Conservation (phyloP, 2,113 vertebrate species). For the Cyanistes caeruleus region DNA sequence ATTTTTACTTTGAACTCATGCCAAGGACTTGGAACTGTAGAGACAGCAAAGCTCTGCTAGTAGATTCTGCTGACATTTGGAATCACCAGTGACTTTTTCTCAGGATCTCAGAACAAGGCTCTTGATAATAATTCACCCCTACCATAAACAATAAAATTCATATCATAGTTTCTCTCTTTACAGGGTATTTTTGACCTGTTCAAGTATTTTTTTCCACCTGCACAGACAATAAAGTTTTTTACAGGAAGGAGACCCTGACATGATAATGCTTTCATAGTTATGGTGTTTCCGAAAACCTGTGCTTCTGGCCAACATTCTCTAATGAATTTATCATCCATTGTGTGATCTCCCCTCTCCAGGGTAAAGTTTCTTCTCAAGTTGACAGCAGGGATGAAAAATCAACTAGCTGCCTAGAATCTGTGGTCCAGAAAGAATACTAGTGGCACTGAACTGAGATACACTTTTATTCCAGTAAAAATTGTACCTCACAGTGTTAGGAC, state of each 20-base stretch:
- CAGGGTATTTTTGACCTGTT: background rate
- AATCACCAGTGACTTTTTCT: background rate
- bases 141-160: background rate
- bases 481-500: background rate
- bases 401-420: background rate
- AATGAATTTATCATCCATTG: conserved; percentile 75
- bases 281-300: conserved; percentile 66
- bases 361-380: conserved; percentile 34
- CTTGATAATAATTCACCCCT: background rate
- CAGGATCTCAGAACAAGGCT: background rate
- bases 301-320: conserved; percentile 74
- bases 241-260: conserved; percentile 65
- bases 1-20: conserved; percentile 20
- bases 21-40: background rate
- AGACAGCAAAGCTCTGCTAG: background rate
- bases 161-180: background rate
- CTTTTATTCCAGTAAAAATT: background rate
- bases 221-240: background rate
- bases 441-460: background rate
- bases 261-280: conserved; percentile 58
- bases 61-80: conserved; percentile 16
- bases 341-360: conserved; percentile 67
- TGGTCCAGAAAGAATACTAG: background rate
- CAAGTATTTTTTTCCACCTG: background rate
- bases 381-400: background rate